Base-by-base conservation (phyloP, 2,797 vertebrate genomes). In the Cetoscarus ocellatus region DNA sequence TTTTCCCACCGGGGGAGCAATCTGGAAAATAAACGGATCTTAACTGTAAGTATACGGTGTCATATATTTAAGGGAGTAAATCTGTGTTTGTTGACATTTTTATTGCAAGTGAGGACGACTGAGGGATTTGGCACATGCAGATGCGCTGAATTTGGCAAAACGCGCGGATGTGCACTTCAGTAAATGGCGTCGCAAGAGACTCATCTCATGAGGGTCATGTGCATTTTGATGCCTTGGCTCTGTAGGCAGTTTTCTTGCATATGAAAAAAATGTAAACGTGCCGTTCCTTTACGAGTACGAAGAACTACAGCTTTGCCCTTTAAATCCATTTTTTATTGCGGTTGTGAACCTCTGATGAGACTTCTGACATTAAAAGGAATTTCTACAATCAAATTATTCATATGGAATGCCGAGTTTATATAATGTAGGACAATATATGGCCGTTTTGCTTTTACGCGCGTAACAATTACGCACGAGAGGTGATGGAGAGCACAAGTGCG, bases 41-140 rank as follows among this genome's bases (percentile, higher is more conserved):
- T 73, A 8, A 57, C 54, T 82, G 93, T 94, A 80, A 94, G 92
- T 93, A 85, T 15, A 13, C 44, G n/a, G 10, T 70, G 1, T 43
- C 15, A 19, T 50, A 10, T 39, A 18, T 5, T n/a, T n/a, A 14
- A 43, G 3, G 14, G 8, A 47, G 13, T 6, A 5, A 47, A 38
- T 59, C 50, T 47, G 19, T 44, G 6, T 75, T 61, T 64, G 13
- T 44, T 49, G 18, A 17, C 13, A 17, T 35, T 27, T 13, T 44
- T 58, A n/a, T 47, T 39, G 18, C 11, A 63, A 15, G 8, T 13
- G 13, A 57, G n/a, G 34, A 58, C 8, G 43, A 12, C 8, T 34
- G 47, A 72, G 59, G 56, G 73, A 76, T 75, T 65, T 66, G 44
- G 44, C 56, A 56, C 1, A 50, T 65, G 57, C 76, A 72, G 64